Evolutionary conservation across 1,140 invertebrate species (phyloP).

Genomic region (Aradophagus sp.): DNA sequence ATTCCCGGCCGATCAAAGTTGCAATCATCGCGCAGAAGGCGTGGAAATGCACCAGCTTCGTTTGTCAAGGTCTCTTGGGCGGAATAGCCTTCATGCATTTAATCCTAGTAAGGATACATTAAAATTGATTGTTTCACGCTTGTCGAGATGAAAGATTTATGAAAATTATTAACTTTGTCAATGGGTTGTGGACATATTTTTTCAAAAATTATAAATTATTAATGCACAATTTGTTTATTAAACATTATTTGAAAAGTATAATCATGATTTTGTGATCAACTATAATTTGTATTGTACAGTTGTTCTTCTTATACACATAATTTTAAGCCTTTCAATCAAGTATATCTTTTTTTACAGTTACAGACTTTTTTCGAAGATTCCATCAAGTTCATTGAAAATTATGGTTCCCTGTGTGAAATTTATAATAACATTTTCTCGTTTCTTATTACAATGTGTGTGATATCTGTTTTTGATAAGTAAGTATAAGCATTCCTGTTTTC

Average conservation of each 20-base stretch:
- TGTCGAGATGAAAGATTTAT: background rate
- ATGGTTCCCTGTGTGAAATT: conserved; percentile 63
- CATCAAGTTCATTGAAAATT: conserved; percentile 50
- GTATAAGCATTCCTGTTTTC: conserved; percentile 14
- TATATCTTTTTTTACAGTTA: conserved; percentile 62
- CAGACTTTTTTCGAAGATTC: conserved; percentile 60
- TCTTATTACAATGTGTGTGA: conserved; percentile 61
- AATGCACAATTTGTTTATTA: too few relatives aligned
- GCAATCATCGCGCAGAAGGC: conserved; percentile 65
- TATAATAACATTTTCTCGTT: conserved; percentile 68
- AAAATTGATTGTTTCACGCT: background rate
- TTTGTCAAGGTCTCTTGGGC: conserved; percentile 70
- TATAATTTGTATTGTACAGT: too few relatives aligned
- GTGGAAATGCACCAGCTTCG: conserved; percentile 63
- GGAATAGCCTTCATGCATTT: conserved; percentile 71
- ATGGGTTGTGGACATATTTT: too few relatives aligned
- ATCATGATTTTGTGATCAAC: too few relatives aligned
- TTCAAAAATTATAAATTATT: too few relatives aligned
- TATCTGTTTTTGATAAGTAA: conserved; percentile 69
- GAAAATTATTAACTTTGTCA: background rate
- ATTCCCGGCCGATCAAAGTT: conserved; percentile 62
- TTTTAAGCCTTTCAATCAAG: too few relatives aligned
- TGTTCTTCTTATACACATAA: too few relatives aligned
- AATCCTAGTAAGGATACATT: conserved; percentile 60
- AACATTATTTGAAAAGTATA: too few relatives aligned